Percentiles rank a stretch among this genome's conserved stretches.
Evolutionary conservation across 2,113 vertebrate genomes (phyloP).

Genomic region (Astur gentilis): DNA sequence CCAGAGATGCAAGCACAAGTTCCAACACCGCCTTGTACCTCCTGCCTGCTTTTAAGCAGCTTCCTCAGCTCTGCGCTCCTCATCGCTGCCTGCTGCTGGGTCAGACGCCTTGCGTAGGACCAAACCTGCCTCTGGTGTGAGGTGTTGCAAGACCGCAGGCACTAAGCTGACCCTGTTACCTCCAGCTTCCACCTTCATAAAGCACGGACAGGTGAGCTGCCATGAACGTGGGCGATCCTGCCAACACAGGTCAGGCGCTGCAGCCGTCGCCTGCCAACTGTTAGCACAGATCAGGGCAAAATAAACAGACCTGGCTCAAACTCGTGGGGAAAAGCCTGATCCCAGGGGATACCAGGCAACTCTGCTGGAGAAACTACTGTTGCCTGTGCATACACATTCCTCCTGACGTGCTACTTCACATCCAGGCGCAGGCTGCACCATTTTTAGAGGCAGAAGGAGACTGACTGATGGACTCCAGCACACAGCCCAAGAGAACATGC

Average conservation of each 20-base stretch:
- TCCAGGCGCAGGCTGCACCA: background rate
- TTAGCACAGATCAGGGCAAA: background rate
- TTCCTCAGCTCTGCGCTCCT: background rate
- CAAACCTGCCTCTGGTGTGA: background rate
- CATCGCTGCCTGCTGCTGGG: accelerated
- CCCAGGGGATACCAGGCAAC: background rate
- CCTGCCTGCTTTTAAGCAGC: background rate
- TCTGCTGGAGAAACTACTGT: background rate
- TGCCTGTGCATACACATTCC: background rate
- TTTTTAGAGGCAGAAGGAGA: background rate
- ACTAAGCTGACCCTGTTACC: background rate
- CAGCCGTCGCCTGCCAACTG: background rate
- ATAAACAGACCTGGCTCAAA: background rate
- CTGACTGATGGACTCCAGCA: background rate
- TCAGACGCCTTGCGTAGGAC: accelerated
- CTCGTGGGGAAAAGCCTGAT: accelerated
- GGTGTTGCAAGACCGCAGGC: background rate
- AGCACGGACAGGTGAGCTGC: background rate
- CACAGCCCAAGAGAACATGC: background rate
- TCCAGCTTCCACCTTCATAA: background rate
- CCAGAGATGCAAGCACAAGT: background rate
- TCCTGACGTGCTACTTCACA: background rate
- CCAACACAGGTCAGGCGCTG: background rate
- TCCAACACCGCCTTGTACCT: accelerated
- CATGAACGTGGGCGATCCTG: accelerated